Evolutionary conservation across 2,888 invertebrate genomes (phyloP), one percentile per base, ranked within the genome.

Genomic region (Tenthredo distinguenda): DNA sequence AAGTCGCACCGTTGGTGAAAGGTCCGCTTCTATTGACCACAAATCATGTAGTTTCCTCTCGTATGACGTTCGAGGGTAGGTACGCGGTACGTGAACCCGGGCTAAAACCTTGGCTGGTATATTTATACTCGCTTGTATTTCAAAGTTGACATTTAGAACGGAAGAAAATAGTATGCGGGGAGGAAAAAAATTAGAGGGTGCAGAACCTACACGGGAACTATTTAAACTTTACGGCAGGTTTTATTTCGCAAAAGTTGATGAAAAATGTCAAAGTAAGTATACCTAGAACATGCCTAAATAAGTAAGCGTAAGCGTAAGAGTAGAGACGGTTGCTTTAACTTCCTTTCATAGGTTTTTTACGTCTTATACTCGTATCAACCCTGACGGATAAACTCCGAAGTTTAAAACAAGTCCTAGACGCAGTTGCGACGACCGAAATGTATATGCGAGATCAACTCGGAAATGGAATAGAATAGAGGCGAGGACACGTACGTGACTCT

Each of bases 1-100:
- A 87, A 85, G 87, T 76, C 84, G 85, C 84, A 82, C 84, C 47
- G 82, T 68, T 68, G 72, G 65, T 50, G 71, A 37, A 82, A 55
- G 68, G 68, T 71, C 68, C 62, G 76, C 58, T 26, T 62, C 37
- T 43, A 84, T 85, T 85, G 85, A 77, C 65, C 68, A 79, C 84
- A 85, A 85, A 85, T 85, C 85, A 85, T 79, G 65, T 65, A 47
- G 50, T 62, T 37, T 72, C 72, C 84, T 84, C 77, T 77, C 58
- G 81, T 40, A 40, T 81, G 58, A 62, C 58, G 77, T 77, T 77
- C 12, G 58, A 62, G 58, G 58, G 31, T 68, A 18, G 68, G 15
- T 34, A 12, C 15, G 12, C 12, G 34, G 5, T 81, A 58, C 81
- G 81, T 81, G 62, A n/a, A 81, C 40, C 50, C 12, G 58, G 26